These are phyloP conservation scores for Palythoa caribaeorum DNA, from an alignment of 92 coral and sea anemone genomes.

Conservation along the genomic window DNA sequence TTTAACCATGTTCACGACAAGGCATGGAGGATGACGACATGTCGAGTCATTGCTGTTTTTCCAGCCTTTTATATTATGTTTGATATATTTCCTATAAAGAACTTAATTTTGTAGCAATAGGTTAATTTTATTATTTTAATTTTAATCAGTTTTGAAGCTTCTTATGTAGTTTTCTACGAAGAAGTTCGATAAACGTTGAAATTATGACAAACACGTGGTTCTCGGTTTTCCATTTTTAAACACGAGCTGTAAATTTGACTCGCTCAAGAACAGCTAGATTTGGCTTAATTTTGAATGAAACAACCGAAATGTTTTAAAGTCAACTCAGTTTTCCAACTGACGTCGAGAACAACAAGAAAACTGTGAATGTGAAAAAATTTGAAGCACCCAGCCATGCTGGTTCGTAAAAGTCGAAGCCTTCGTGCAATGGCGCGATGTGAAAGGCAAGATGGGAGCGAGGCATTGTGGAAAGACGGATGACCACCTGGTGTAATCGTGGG, in stretches of 20 bases:
- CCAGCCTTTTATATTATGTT: conserved; percentile 25
- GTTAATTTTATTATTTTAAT: conserved; percentile 11
- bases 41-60: conserved; percentile 3
- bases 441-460: conserved; percentile 40
- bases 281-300: conserved; percentile 8
- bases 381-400: conserved; percentile 40
- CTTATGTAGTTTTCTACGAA: conserved; percentile 54
- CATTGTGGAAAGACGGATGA: conserved; percentile 35
- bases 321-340: conserved; percentile 17
- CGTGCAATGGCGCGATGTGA: conserved; percentile 32
- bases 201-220: conserved; percentile 37
- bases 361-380: conserved; percentile 28
- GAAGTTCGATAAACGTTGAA: conserved; percentile 44
- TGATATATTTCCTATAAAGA: conserved; percentile 8
- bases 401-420: conserved; percentile 13
- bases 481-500: conserved; percentile 47
- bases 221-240: conserved; percentile 32
- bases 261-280: conserved; percentile 18
- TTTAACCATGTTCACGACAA: conserved; percentile 20
- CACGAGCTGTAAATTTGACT: conserved; percentile 11
- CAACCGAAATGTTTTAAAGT: not conserved
- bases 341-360: conserved; percentile 38
- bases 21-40: conserved; percentile 32
- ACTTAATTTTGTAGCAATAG: conserved; percentile 28
- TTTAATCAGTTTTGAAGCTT: conserved; percentile 21